phyloP scores from a whole-genome alignment of 2,888 invertebrate species.

The Dorcus parallelipipedus region DNA sequence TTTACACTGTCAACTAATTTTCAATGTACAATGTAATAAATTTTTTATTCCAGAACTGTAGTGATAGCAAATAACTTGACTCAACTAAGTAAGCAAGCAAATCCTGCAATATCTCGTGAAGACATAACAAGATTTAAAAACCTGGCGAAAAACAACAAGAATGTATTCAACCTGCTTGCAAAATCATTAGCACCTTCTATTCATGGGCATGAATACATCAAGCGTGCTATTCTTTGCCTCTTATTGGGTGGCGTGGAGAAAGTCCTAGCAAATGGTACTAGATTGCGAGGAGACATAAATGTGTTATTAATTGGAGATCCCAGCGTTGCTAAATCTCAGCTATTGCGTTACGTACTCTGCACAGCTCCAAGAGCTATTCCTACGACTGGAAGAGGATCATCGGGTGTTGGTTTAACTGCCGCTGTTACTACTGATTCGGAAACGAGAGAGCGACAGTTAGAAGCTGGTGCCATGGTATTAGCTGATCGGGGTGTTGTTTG shows the following conservation, averaged over 20 bases:
- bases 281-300: slow-evolving; percentile 72
- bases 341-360: slow-evolving; percentile 86
- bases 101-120: slow-evolving; percentile 71
- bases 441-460: slow-evolving; percentile 70
- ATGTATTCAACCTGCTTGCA: slow-evolving; percentile 86
- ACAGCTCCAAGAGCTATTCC: slow-evolving; percentile 95
- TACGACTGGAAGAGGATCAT: slow-evolving; percentile 96
- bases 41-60: slow-evolving; percentile 66
- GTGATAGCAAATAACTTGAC: slow-evolving; percentile 92
- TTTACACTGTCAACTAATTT: neutral
- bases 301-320: slow-evolving; percentile 88
- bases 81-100: slow-evolving; percentile 83
- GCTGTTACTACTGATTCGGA: slow-evolving; percentile 97
- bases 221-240: slow-evolving; percentile 92
- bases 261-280: slow-evolving; percentile 83
- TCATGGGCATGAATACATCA: slow-evolving; percentile 94
- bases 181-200: slow-evolving; percentile 97
- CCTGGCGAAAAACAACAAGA: slow-evolving; percentile 65
- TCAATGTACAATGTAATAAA: slow-evolving; percentile 16
- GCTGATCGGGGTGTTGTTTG: slow-evolving; percentile 98
- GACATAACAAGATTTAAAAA: slow-evolving; percentile 89
- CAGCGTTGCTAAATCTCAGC: slow-evolving; percentile 97
- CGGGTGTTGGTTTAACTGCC: slow-evolving; percentile 97
- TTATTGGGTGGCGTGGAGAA: slow-evolving; percentile 95
- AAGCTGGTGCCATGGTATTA: slow-evolving; percentile 99